A percentile compares a stretch with the other conserved stretches of the same genome.
These are phyloP conservation scores for Etheostoma nigrum DNA, from an alignment of 2,797 vertebrate species.

Conservation along the genomic window DNA sequence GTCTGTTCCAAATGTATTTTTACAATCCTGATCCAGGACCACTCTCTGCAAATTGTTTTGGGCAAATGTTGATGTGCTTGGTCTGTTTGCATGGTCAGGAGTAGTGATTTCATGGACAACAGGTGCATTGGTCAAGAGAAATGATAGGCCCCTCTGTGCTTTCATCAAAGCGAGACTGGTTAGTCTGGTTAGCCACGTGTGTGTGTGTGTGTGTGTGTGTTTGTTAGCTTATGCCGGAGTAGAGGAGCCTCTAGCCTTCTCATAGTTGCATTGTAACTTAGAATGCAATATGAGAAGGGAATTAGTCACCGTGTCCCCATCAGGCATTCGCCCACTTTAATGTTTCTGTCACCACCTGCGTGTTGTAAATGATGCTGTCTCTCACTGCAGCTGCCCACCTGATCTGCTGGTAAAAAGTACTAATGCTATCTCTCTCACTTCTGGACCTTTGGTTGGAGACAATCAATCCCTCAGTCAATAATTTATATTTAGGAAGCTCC, in stretches of 20 bases:
- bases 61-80: slow-evolving; percentile 70
- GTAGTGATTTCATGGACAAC: slow-evolving; percentile 23
- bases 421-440: slow-evolving; percentile 7
- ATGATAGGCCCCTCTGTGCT: slow-evolving; percentile 53
- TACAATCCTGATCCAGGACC: slow-evolving; percentile 72
- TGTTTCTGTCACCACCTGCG: slow-evolving; percentile 53
- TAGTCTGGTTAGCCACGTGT: slow-evolving; percentile 38
- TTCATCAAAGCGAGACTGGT: slow-evolving; percentile 40
- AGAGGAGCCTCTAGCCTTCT: slow-evolving; percentile 32
- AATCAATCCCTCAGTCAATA: not conserved
- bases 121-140: slow-evolving; percentile 32
- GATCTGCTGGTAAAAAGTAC: slow-evolving; percentile 15
- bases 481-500: not conserved
- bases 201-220: slow-evolving; percentile 1
- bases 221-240: not conserved
- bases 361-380: slow-evolving; percentile 32
- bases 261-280: slow-evolving; percentile 48
- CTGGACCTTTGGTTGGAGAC: not conserved
- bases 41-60: slow-evolving; percentile 79
- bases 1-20: slow-evolving; percentile 78
- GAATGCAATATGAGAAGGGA: slow-evolving; percentile 57
- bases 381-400: slow-evolving; percentile 37
- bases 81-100: slow-evolving; percentile 57
- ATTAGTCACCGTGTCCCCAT: slow-evolving; percentile 61
- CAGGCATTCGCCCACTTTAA: slow-evolving; percentile 34